Base-by-base conservation (phyloP, 1,140 invertebrate species). In the Agrilus planipennis region DNA sequence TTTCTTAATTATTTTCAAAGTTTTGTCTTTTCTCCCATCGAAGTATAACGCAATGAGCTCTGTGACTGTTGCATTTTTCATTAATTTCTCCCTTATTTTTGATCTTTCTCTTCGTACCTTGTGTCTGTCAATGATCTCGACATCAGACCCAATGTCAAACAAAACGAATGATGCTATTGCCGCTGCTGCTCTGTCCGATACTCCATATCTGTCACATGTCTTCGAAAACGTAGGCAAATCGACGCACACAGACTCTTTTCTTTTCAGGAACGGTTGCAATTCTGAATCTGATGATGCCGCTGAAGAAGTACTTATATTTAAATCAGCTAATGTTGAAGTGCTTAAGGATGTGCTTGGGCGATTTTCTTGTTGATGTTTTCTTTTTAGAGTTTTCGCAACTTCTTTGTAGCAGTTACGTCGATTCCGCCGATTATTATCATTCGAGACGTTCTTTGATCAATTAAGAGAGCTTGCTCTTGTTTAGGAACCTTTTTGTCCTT, bases 131-230 rank as follows among this genome's bases (percentile, higher is more conserved):
- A 39, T 28, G 4, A 18, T 18, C 18, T 14, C 28, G 4, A 18
- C 11, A 6, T 19, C 6, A 28, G 27, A 11, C 6, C 34, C 23
- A 9, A 42, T 15, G 20, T 45, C 44, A 28, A 37, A 16, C 14
- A 46, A 37, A 9, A 38, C 44, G 6, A 34, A 40, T 18, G 4
- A 27, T 15, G 28, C 37, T 16, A 47, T 30, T 29, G 25, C 25
- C 34, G 45, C 45, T 25, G 36, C 45, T 19, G 41, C 12, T 14
- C 45, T 15, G 21, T 39, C 38, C 2, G 45, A 47, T 1, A 47
- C 25, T 10, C 41, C 41, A 15, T 19, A 31, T 30, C 34, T 5
- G 18, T 46, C 45, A 15, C 34, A 38, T 4, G 22, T 18, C 12
- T 11, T 5, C 5, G 21, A 19, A 29, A 28, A 4, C 27, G 10